Base-by-base conservation (phyloP, 2,797 vertebrate species). In the Chaetophractus vellerosus region DNA sequence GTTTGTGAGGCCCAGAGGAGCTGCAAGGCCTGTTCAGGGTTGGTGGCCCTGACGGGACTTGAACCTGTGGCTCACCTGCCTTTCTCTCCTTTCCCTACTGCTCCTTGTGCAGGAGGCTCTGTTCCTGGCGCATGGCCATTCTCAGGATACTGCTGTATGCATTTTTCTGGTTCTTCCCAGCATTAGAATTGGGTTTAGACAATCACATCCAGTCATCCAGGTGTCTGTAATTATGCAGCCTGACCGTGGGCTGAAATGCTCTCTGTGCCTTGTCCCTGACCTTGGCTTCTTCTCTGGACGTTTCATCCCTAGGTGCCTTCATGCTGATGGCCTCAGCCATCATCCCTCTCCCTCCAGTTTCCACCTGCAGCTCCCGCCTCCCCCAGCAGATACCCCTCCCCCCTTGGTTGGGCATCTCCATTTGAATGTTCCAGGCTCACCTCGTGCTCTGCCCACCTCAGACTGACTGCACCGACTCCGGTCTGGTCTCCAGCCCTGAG, bases 401-500 rank as follows among this genome's bases (percentile, higher is more conserved):
- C 24, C 38, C 2, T 4, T 71, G 21, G 4, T 19, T 14, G 41
- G 36, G 26, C n/a, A 4, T 36, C 82, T 76, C 19, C 38, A 7
- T 12, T 24, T 6, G 7, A 26, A 48, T 1, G n/a, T 86, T 66
- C 28, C 24, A 12, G 61, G 28, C 63, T 55, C 2, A 8, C 55
- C 38, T 41, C 24, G 18, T 21, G 50, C 23, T 28, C 52, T 52
- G 5, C 52, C 71, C 38, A 19, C 41, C 50, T 52, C 76, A 1
- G n/a, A 6, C 9, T 28, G 89, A 64, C 84, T 95, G 91, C 74
- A 19, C 74, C n/a, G 50, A 14, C 80, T 89, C 71, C 69, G 38
- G 0, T 59, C 88, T 63, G 55, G 19, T 61, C 52, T 68, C 74
- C 71, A 5, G 59, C 63, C 66, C 74, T 21, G 36, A 75, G 15